These are phyloP conservation scores for Rhabdophis nuchalis DNA, from an alignment of 2,797 vertebrate species.

Conservation along the genomic window DNA sequence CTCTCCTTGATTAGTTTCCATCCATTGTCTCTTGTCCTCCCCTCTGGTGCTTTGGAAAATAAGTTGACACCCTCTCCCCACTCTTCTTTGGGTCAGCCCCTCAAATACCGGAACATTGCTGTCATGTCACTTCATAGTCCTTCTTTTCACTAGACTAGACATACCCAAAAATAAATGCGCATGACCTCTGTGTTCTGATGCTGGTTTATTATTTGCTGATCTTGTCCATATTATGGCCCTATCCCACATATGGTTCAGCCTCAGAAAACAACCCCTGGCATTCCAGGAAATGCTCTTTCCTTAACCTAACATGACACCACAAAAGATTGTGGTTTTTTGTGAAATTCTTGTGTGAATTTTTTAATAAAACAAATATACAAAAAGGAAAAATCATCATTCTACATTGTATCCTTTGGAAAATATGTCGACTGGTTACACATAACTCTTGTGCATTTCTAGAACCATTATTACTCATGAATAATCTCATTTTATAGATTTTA, in stretches of 20 bases:
- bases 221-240: background rate
- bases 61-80: background rate
- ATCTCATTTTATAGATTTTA: no score
- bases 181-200: background rate
- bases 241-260: background rate
- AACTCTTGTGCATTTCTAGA: no score
- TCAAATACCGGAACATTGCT: background rate
- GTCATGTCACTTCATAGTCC: background rate
- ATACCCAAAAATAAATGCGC: background rate
- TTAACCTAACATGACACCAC: background rate
- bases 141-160: background rate
- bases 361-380: no score
- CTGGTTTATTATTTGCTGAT: background rate
- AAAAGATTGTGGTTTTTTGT: background rate
- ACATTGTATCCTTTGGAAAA: no score
- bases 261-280: background rate
- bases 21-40: background rate
- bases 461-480: no score
- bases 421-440: no score
- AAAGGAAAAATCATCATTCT: no score
- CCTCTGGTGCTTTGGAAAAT: background rate
- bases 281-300: background rate
- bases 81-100: background rate
- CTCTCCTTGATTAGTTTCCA: background rate
- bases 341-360: no score